Base-by-base conservation (phyloP, 2,797 vertebrate species). In the Telmatherina bonti region DNA sequence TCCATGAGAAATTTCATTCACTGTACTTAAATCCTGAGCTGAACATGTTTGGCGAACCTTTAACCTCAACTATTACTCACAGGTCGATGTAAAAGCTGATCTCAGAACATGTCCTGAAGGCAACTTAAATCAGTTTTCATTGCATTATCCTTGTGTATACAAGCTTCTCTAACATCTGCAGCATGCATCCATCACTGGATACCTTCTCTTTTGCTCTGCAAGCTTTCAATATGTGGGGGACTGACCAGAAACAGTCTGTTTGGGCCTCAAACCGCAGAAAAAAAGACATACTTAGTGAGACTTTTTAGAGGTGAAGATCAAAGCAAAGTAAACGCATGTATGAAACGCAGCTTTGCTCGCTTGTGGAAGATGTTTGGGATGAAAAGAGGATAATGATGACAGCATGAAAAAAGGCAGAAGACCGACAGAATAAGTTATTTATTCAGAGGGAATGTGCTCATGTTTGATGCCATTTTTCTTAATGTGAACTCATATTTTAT, bases 291-390 rank as follows among this genome's bases (percentile, higher is more conserved):
- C 69, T 72, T 38, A 64, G 15, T 67, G 31, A 22, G 72, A 71
- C 69, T 61, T 70, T 79, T 84, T 80, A 79, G 81, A 79, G 79
- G 59, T 74, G 69, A 84, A 74, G 78, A 84, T 88, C 82, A 83
- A 87, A 86, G 84, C 79, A 26, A 13, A 57, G 72, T 60, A 5
- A 68, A 20, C 70, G 82, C 77, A 41, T n/a, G 59, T 47, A 62
- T 31, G 41, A 47, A 16, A 49, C 15, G 60, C 41, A 47, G 60
- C 29, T 49, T 47, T 22, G 43, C 27, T 47, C 12, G 18, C 41
- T 61, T 43, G 58, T 22, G 11, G 10, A 22, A 47, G 59, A 62
- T 62, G 60, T 31, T 47, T 43, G 29, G 26, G 51, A 53, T 53
- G 13, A 53, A 27, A 53, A 27, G 13, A 53, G 24, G 29, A 31